Percentiles rank a stretch among this genome's conserved stretches.
Conservation (phyloP, 2,888 invertebrate genomes). For the Ethmia dodecea region DNA sequence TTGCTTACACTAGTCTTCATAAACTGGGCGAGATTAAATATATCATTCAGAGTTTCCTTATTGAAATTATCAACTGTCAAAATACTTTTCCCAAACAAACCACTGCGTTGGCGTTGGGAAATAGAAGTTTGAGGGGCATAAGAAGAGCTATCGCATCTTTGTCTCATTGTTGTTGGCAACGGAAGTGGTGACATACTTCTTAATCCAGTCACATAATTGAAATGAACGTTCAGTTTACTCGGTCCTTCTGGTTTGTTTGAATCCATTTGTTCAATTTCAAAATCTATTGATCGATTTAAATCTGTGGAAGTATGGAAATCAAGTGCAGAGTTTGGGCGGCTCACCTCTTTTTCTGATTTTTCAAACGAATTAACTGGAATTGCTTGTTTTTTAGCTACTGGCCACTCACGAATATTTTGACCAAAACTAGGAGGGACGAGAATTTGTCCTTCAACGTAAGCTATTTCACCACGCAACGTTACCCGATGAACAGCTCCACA, state of each 20-base stretch:
- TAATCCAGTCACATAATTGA: slow-evolving; percentile 67
- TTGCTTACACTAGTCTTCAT: slow-evolving; percentile 90
- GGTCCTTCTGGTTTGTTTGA: slow-evolving; percentile 41
- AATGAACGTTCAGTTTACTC: slow-evolving; percentile 76
- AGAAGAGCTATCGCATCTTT: slow-evolving; percentile 77
- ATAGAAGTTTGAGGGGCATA: slow-evolving; percentile 58
- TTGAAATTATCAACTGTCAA: slow-evolving; percentile 90
- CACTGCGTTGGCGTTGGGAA: slow-evolving; percentile 67
- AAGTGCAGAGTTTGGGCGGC: slow-evolving; percentile 77
- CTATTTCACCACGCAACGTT: slow-evolving; percentile 96
- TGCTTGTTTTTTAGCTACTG: slow-evolving; percentile 63
- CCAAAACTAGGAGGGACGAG: slow-evolving; percentile 93
- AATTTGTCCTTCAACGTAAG: slow-evolving; percentile 95
- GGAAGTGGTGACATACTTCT: slow-evolving; percentile 73
- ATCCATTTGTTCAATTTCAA: slow-evolving; percentile 59
- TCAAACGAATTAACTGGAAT: slow-evolving; percentile 43
- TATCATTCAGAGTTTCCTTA: slow-evolving; percentile 93
- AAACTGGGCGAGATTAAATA: slow-evolving; percentile 95
- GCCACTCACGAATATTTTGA: slow-evolving; percentile 88
- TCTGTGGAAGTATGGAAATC: slow-evolving; percentile 62
- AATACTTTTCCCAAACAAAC: slow-evolving; percentile 85
- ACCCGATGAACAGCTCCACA: slow-evolving; percentile 95
- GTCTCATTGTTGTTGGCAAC: slow-evolving; percentile 54
- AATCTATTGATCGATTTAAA: slow-evolving; percentile 49
- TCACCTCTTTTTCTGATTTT: slow-evolving; percentile 64